Evolutionary conservation across 2,113 vertebrate species (phyloP), one percentile per base, ranked within the genome.

Genomic region (Micronycteris hirsuta): DNA sequence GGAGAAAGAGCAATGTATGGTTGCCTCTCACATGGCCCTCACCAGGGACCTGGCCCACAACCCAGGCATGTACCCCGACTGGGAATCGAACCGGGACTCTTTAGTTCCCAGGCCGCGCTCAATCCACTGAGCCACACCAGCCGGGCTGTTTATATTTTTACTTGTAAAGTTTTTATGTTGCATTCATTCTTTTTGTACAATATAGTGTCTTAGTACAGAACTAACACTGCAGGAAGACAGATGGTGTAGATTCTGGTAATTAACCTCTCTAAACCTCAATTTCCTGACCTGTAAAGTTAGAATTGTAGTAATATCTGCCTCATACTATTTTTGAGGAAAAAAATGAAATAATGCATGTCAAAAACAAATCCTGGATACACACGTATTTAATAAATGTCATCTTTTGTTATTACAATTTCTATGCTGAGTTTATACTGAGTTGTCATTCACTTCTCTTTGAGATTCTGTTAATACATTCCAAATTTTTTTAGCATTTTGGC

Each of bases 101-200:
- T n/a, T n/a, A n/a, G n/a, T n/a, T n/a, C n/a, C n/a, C n/a, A n/a
- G n/a, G n/a, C n/a, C n/a, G n/a, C n/a, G n/a, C n/a, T n/a, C n/a
- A n/a, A n/a, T n/a, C n/a, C n/a, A n/a, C n/a, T n/a, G n/a, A n/a
- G n/a, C n/a, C n/a, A n/a, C n/a, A n/a, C n/a, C n/a, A n/a, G n/a
- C n/a, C n/a, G n/a, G n/a, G n/a, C 94, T 92, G 7, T 49, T 76
- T 86, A 89, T 94, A 73, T 43, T 97, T 97, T 96, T 84, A 74
- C 74, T 86, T 98, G 76, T 93, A 58, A 96, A 73, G 80, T 86
- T 93, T 96, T 96, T 96, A 52, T 81, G 96, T 97, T 90, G 24
- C 6, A 47, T 56, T 94, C 6, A 70, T 76, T 93, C 24, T 94
- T 84, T 89, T 49, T 63, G 24, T 76, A 41, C 16, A 7, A 74